Percentiles rank a stretch among this genome's conserved stretches.
Evolutionary conservation across 2,113 vertebrate species (phyloP).

Genomic region (Scatophagus argus): DNA sequence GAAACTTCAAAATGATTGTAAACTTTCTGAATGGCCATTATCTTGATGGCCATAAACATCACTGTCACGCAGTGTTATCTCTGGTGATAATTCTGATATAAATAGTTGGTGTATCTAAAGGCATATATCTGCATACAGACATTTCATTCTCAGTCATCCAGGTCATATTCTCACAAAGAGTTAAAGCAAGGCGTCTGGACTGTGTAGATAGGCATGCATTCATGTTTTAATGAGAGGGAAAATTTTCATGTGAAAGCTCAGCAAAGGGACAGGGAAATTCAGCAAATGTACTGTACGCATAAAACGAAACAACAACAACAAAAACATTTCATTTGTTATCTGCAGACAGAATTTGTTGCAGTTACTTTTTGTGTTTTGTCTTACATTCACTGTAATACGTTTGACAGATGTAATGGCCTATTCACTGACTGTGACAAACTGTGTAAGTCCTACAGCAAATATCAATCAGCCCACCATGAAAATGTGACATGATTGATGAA

Average conservation of each 20-base stretch:
- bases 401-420: slow-evolving; percentile 16
- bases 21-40: neutral
- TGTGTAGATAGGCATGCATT: too few relatives aligned
- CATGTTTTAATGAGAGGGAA: neutral
- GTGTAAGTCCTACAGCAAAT: slow-evolving; percentile 21
- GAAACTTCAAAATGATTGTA: neutral
- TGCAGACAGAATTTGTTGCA: slow-evolving; percentile 28
- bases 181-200: too few relatives aligned
- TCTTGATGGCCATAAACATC: neutral
- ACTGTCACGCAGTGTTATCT: neutral
- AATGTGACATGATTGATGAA: slow-evolving; percentile 26
- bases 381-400: slow-evolving; percentile 5
- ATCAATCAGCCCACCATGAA: slow-evolving; percentile 31
- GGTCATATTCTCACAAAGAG: too few relatives aligned
- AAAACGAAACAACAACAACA: neutral
- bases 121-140: too few relatives aligned
- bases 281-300: neutral
- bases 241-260: neutral
- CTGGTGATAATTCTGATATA: too few relatives aligned
- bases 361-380: slow-evolving; percentile 25
- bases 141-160: too few relatives aligned
- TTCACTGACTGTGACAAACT: slow-evolving; percentile 33
- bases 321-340: neutral
- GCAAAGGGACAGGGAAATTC: neutral
- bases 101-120: neutral